Base-by-base conservation (phyloP, 2,113 vertebrate species). In the Acrocephalus kingi region DNA sequence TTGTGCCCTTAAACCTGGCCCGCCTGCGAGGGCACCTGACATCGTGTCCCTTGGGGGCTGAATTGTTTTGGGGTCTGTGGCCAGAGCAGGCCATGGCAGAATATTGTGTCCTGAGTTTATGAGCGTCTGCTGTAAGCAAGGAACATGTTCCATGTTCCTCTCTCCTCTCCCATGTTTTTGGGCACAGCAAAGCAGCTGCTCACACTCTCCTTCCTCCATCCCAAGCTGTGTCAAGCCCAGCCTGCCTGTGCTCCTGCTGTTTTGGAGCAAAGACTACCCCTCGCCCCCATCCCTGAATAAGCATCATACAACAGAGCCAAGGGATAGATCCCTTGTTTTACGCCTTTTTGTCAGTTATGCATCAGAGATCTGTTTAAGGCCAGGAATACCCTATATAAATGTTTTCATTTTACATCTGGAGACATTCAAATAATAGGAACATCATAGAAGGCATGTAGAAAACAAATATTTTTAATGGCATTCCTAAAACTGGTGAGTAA, bases 401-500 rank as follows among this genome's bases (percentile, higher is more conserved):
- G 28, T 90, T 96, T 92, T 83, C 27, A 31, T 63, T 92, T 82
- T 56, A 76, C 31, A 73, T 77, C 72, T 83, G 62, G 64, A 91
- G 43, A 62, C 46, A 30, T 37, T 76, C 31, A 92, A 59, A 83
- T 84, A 75, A 80, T 54, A 67, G 45, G 52, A 76, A 51, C 43
- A 89, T 74, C 43, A 77, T 10, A 41, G 75, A 72, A 93, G 7
- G 59, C 84, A 91, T 67, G 78, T 2, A 2, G 77, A 86, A 96
- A 84, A 88, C 75, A 93, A 81, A 37, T 86, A 48, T 35, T 92
- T 94, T 80, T 82, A 90, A 88, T 56, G 66, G 64, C 49, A 35
- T 51, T 89, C 69, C 80, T 79, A 69, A 90, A 94, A 89, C 27
- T 56, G 4, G 72, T 76, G 95, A 96, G 55, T 85, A 89, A 96